A percentile compares a stretch with the other conserved stretches of the same genome.
These are phyloP conservation scores for Cotesia glomerata DNA, from an alignment of 1,140 invertebrate genomes.

Conservation along the genomic window DNA sequence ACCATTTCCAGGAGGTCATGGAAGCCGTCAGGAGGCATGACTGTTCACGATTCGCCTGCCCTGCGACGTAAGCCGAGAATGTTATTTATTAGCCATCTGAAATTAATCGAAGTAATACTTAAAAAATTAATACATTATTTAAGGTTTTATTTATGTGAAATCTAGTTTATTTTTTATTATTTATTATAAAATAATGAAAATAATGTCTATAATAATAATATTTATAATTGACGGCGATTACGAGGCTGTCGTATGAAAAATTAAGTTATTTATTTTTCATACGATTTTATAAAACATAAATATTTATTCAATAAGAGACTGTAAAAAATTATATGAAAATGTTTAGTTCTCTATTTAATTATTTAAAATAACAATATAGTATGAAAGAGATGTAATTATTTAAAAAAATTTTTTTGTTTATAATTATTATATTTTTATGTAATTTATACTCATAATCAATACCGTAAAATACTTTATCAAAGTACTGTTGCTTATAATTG, in stretches of 20 bases:
- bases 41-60: constrained; percentile 66
- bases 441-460: too few relatives aligned
- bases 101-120: too few relatives aligned
- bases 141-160: not conserved
- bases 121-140: too few relatives aligned
- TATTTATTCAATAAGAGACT: constrained; percentile 28
- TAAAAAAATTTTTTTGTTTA: not conserved
- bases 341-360: constrained; percentile 5
- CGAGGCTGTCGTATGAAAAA: constrained; percentile 29
- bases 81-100: constrained; percentile 35
- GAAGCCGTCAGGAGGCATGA: constrained; percentile 65
- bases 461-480: too few relatives aligned
- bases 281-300: constrained; percentile 7
- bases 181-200: not conserved
- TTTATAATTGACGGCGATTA: constrained; percentile 6
- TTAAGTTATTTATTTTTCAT: constrained; percentile 10
- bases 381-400: constrained; percentile 4
- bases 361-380: not conserved
- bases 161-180: not conserved
- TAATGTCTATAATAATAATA: constrained; percentile 7
- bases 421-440: not conserved
- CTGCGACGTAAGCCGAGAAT: constrained; percentile 47
- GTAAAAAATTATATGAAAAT: constrained; percentile 25
- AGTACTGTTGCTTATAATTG: too few relatives aligned
- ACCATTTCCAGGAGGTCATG: constrained; percentile 69